Evolutionary conservation across 2,888 invertebrate genomes (phyloP).

Genomic region (Ptilodon capucinus): DNA sequence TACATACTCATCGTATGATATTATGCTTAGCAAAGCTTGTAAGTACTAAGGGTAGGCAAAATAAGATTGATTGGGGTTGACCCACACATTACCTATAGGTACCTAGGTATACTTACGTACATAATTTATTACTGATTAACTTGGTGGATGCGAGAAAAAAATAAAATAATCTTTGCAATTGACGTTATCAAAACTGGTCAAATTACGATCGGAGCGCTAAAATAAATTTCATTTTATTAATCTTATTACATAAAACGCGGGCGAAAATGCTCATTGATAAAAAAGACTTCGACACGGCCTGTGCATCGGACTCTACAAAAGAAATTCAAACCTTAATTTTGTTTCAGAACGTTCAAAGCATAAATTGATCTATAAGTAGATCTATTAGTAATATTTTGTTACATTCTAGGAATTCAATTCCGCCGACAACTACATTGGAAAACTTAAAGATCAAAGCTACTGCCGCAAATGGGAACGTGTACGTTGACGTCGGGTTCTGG

Average conservation of each 20-base stretch:
- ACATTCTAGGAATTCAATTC: slow-evolving; percentile 86
- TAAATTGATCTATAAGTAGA: neutral
- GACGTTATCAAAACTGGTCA: too few species aligned
- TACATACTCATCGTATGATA: too few species aligned
- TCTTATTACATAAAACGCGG: neutral
- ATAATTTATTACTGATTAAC: too few species aligned
- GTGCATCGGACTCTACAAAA: neutral
- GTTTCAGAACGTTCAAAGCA: too few species aligned
- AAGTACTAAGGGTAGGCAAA: too few species aligned
- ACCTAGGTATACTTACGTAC: too few species aligned
- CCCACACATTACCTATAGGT: too few species aligned
- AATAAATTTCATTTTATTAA: neutral
- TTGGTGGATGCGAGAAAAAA: too few species aligned
- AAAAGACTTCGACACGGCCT: neutral
- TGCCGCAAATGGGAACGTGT: slow-evolving; percentile 83
- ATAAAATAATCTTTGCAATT: too few species aligned
- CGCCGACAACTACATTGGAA: slow-evolving; percentile 85
- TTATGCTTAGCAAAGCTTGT: too few species aligned
- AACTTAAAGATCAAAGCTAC: slow-evolving; percentile 84
- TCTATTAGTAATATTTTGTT: neutral
- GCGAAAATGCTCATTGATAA: neutral
- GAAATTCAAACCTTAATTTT: neutral
- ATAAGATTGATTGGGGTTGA: too few species aligned
- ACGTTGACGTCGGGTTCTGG: slow-evolving; percentile 89
- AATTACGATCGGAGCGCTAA: neutral